Percentiles rank a stretch among this genome's conserved stretches.
Evolutionary conservation across 2,888 invertebrate species (phyloP).

Genomic region (Crocallis elinguaria): DNA sequence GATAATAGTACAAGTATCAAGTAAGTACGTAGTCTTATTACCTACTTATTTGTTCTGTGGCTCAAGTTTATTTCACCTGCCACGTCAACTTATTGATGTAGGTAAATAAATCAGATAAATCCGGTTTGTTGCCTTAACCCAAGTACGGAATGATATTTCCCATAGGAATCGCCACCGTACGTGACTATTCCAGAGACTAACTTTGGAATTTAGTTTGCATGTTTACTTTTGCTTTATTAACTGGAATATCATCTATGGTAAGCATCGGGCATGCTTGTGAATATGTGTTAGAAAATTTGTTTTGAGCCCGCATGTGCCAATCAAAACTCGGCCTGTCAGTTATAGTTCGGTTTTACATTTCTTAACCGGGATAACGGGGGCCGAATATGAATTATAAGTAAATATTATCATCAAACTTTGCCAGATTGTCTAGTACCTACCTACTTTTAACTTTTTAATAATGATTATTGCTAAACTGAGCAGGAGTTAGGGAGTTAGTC

Average conservation of each 20-base stretch:
- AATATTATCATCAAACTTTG: too few relatives aligned
- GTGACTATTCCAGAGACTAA: slow-evolving; percentile 41
- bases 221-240: slow-evolving; percentile 41
- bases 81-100: too few relatives aligned
- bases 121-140: slow-evolving; percentile 1
- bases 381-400: too few relatives aligned
- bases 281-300: slow-evolving; percentile 6
- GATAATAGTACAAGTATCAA: too few relatives aligned
- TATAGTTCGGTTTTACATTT: background rate
- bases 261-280: slow-evolving; percentile 17
- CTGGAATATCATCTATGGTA: slow-evolving; percentile 15
- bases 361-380: too few relatives aligned
- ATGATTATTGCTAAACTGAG: too few relatives aligned
- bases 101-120: background rate
- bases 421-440: too few relatives aligned
- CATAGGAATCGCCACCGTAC: slow-evolving; percentile 31
- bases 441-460: too few relatives aligned
- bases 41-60: background rate
- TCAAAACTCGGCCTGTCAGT: background rate
- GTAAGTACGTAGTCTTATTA: too few relatives aligned
- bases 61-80: too few relatives aligned
- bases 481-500: too few relatives aligned
- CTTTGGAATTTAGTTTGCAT: slow-evolving; percentile 44
- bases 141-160: slow-evolving; percentile 10
- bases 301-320: background rate